phyloP scores from a whole-genome alignment of 2,888 invertebrate species.

The Brenthis hecate region DNA sequence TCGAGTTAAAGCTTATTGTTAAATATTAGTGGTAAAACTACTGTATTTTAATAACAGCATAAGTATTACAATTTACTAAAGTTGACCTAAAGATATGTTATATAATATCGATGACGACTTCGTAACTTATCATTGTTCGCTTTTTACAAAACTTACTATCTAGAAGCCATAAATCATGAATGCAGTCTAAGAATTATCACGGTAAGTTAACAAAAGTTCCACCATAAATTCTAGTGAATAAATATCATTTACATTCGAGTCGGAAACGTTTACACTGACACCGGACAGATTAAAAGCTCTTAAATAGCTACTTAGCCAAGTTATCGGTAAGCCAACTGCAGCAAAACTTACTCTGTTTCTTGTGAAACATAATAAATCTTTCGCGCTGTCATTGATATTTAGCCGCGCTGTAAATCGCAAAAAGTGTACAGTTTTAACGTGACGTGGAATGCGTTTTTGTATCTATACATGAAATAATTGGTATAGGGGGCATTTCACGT shows the following conservation, averaged over 20 bases:
- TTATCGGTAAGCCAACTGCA: slow-evolving; percentile 73
- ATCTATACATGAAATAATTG: not conserved
- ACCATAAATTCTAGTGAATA: slow-evolving; percentile 45
- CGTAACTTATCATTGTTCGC: not conserved
- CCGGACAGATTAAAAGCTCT: slow-evolving; percentile 64
- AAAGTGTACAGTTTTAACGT: slow-evolving; percentile 28
- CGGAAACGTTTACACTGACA: slow-evolving; percentile 49
- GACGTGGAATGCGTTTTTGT: slow-evolving; percentile 22
- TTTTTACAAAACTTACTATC: slow-evolving; percentile 1
- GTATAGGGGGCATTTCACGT: too few species aligned
- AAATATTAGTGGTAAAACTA: too few species aligned
- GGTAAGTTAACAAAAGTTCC: slow-evolving; percentile 39
- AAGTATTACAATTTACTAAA: too few species aligned
- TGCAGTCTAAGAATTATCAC: slow-evolving; percentile 35
- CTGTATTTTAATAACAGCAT: too few species aligned
- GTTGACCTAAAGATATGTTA: not conserved
- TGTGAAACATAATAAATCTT: slow-evolving; percentile 76
- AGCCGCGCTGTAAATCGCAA: slow-evolving; percentile 62
- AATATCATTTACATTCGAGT: slow-evolving; percentile 50
- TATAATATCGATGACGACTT: not conserved
- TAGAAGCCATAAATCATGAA: slow-evolving; percentile 29
- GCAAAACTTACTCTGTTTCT: slow-evolving; percentile 64
- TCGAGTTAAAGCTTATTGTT: too few species aligned
- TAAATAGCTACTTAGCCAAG: slow-evolving; percentile 58
- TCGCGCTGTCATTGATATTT: slow-evolving; percentile 77